Conservation (phyloP, 2,888 invertebrate species). For the Lasioglossum zephyrum region DNA sequence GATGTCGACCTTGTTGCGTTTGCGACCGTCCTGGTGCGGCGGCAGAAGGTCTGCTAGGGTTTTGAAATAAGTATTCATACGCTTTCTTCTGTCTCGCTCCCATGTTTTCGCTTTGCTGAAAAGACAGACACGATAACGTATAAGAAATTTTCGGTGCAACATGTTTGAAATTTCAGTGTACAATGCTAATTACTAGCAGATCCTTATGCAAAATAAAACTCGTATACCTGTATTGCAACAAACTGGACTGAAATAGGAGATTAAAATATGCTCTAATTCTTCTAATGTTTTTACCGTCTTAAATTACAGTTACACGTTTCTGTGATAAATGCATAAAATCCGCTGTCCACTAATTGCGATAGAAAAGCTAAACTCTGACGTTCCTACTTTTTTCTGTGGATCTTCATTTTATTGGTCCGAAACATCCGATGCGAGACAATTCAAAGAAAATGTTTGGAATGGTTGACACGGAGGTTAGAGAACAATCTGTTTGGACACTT, state of each 20-base stretch:
- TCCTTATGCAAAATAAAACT: no score
- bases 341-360: background rate
- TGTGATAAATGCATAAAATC: no score
- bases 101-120: conserved; percentile 88
- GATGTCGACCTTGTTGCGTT: conserved; percentile 86
- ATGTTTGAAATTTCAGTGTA: background rate
- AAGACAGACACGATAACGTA: conserved; percentile 52
- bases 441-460: background rate
- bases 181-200: background rate
- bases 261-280: no score
- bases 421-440: background rate
- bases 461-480: conserved; percentile 33
- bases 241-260: no score
- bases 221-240: no score
- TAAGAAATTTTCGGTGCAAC: background rate
- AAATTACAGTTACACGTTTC: no score
- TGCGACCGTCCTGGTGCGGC: conserved; percentile 86
- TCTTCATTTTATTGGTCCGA: background rate
- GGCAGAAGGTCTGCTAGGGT: conserved; percentile 85
- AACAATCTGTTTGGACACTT: conserved; percentile 62
- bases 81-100: conserved; percentile 89
- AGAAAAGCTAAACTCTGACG: background rate
- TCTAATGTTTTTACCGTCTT: no score
- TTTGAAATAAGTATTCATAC: conserved; percentile 87
- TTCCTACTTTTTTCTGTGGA: background rate